These are phyloP conservation scores for Noctua janthe DNA, from an alignment of 2,888 invertebrate species.

Conservation along the genomic window DNA sequence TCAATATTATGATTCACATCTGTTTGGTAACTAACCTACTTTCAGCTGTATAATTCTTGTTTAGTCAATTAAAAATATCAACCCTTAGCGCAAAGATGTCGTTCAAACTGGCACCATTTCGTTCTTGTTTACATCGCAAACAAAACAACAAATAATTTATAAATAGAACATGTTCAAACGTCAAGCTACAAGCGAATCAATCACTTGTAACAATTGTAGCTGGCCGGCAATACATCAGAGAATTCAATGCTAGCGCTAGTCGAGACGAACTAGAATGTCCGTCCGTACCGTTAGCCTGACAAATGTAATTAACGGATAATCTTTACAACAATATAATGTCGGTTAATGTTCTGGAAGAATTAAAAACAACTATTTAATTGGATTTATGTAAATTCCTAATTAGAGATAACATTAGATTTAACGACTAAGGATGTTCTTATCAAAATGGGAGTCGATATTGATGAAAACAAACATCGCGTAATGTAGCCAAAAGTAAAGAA, in stretches of 20 bases:
- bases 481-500: background rate
- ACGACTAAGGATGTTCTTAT: background rate
- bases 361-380: constrained; percentile 41
- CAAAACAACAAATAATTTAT: constrained; percentile 20
- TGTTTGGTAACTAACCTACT: constrained; percentile 14
- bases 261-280: constrained; percentile 85
- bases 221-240: constrained; percentile 71
- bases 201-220: constrained; percentile 61
- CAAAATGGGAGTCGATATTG: background rate
- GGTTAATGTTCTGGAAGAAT: constrained; percentile 60
- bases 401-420: background rate
- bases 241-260: constrained; percentile 83
- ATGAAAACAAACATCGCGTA: background rate
- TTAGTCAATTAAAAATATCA: background rate
- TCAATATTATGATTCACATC: background rate
- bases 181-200: constrained; percentile 51
- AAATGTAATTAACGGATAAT: constrained; percentile 83
- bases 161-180: constrained; percentile 49
- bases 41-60: background rate
- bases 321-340: constrained; percentile 70
- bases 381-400: constrained; percentile 15
- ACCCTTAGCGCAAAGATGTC: background rate
- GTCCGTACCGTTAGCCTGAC: constrained; percentile 84
- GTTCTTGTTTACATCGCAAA: constrained; percentile 26
- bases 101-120: constrained; percentile 18